phyloP scores from a whole-genome alignment of 1,140 invertebrate species.

The Pseudomyrmex concolor region DNA sequence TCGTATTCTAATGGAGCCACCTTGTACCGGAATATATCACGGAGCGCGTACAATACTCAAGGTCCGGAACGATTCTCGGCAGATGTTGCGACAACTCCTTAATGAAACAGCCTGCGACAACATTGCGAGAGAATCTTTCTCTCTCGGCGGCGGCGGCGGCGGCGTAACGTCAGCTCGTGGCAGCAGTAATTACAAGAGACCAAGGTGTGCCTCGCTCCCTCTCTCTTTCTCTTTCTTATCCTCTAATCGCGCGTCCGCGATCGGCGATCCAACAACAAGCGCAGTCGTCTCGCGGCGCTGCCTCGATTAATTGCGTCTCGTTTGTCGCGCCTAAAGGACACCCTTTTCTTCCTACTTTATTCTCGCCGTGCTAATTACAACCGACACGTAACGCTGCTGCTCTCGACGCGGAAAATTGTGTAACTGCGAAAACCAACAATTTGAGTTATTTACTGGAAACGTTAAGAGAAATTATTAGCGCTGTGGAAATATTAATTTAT shows the following conservation, averaged over 20 bases:
- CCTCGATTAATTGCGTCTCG: conserved; percentile 72
- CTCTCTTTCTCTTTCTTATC: conserved; percentile 35
- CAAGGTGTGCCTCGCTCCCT: conserved; percentile 23
- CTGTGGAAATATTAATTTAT: too few relatives aligned
- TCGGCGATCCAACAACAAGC: conserved; percentile 60
- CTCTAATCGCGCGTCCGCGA: conserved; percentile 64
- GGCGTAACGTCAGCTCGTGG: conserved; percentile 57
- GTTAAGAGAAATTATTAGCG: too few relatives aligned
- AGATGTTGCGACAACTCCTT: conserved; percentile 52
- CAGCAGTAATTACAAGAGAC: conserved; percentile 64
- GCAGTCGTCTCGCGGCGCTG: conserved; percentile 58
- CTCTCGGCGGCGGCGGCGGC: conserved; percentile 1
- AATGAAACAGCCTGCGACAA: conserved; percentile 57
- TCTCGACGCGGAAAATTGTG: background rate
- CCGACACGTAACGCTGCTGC: conserved; percentile 20
- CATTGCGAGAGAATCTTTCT: conserved; percentile 46
- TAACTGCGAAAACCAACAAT: too few relatives aligned
- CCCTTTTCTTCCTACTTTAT: conserved; percentile 60
- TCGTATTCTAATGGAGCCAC: conserved; percentile 51
- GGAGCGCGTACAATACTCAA: conserved; percentile 9
- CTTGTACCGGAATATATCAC: conserved; percentile 34
- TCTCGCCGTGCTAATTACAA: conserved; percentile 67
- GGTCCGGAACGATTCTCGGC: conserved; percentile 11
- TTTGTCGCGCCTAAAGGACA: conserved; percentile 70
- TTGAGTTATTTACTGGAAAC: too few relatives aligned